Base-by-base conservation (phyloP, 2,888 invertebrate species). In the Heliconius cydno region DNA sequence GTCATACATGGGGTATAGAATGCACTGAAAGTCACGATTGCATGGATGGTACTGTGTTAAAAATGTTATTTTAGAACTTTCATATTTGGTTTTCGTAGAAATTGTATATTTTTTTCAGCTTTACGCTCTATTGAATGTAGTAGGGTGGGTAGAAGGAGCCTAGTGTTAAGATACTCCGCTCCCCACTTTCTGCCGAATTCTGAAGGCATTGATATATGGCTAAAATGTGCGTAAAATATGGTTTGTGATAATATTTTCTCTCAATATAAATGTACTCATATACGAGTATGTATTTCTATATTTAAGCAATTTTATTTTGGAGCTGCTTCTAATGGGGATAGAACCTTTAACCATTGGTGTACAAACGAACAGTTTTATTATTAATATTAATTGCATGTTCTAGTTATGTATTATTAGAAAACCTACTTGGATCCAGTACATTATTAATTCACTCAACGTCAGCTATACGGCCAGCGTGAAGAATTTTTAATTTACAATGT, bases 401-500 rank as follows among this genome's bases (percentile, higher is more conserved):
- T 68, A 63, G 66, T 75, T 63, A 46, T 34, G 22, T 57, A 78
- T 77, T 72, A 77, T 25, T 75, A 78, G 77, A 80, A 72, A 79
- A 77, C 72, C 65, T 81, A 65, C 70, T 80, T 76, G 68, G 60
- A 77, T 70, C 76, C 41, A 76, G 60, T 68, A 68, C 83, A 85
- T 89, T 88, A 89, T 86, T 86, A 87, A 89, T 89, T 89, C 88
- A 84, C 80, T 82, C 79, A 83, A 85, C 87, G 87, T 87, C 86
- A 85, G 83, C 86, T 85, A 83, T 84, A 85, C 84, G 83, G 85
- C 84, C 84, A 82, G 85, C 82, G 85, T 82, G 83, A 86, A 87
- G 89, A 90, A 90, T 90, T 88, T 90, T 90, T 90, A 90, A 90
- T 90, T 87, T 90, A 83, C 85, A 85, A 88, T 87, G 84, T 83